A percentile compares a stretch with the other conserved stretches of the same genome.
Conservation (phyloP, 2,113 vertebrate genomes). For the Apaloderma vittatum region DNA sequence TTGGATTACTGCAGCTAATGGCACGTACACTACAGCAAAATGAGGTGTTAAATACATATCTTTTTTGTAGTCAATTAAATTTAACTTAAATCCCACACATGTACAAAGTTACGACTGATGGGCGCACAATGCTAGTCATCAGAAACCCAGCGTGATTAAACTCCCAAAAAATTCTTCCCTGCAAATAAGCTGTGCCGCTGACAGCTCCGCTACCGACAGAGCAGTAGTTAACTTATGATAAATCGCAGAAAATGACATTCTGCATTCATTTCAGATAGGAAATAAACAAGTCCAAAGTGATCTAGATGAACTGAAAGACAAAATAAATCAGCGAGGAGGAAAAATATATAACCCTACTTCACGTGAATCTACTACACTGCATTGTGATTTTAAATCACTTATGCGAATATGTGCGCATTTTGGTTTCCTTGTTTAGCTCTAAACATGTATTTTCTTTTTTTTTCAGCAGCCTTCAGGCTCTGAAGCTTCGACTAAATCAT, state of each 20-base stretch:
- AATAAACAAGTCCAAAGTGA: constrained; percentile 2
- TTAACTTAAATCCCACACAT: not conserved
- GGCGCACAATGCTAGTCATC: not conserved
- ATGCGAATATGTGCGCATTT: not conserved
- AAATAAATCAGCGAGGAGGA: not conserved
- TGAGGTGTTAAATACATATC: not conserved
- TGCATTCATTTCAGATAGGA: not conserved
- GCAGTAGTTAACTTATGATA: not conserved
- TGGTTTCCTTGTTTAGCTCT: not conserved
- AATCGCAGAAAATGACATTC: not conserved
- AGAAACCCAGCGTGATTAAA: not conserved
- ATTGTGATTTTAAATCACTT: not conserved
- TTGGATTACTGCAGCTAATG: not conserved
- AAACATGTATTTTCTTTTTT: not conserved
- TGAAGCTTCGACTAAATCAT: not conserved
- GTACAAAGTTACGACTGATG: not conserved
- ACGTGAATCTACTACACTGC: not conserved
- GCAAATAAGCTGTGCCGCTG: not conserved
- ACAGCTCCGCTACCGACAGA: not conserved
- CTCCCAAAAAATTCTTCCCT: not conserved
- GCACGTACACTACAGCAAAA: not conserved
- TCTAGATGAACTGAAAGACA: not conserved
- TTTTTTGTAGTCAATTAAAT: not conserved
- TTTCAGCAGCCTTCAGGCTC: not conserved
- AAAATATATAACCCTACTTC: not conserved